Evolutionary conservation across 2,113 vertebrate species (phyloP).

Genomic region (Oreotrochilus melanogaster): DNA sequence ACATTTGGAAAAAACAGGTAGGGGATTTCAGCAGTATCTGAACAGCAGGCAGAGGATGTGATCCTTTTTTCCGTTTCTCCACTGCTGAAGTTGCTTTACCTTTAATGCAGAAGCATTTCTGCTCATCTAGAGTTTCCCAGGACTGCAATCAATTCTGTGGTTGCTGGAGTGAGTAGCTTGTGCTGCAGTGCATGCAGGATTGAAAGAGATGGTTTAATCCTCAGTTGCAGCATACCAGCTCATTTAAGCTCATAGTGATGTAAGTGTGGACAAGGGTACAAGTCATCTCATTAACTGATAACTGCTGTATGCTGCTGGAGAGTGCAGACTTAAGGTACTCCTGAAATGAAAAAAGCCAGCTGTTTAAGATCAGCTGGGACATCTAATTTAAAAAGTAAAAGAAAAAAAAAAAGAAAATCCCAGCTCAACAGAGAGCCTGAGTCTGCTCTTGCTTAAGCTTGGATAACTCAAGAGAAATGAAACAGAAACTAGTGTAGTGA

Average conservation of each 20-base stretch:
- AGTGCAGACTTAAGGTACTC: slow-evolving; percentile 30
- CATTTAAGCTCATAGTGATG: slow-evolving; percentile 2
- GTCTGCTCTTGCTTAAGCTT: background rate
- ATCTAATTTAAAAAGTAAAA: slow-evolving; percentile 40
- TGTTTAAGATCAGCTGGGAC: slow-evolving; percentile 51
- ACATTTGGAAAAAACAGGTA: background rate
- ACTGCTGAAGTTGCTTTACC: slow-evolving; percentile 5
- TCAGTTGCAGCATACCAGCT: slow-evolving; percentile 51
- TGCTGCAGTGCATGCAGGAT: slow-evolving; percentile 58
- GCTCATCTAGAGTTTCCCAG: slow-evolving; percentile 34
- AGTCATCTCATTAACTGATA: slow-evolving; percentile 70
- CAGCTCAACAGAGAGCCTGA: background rate
- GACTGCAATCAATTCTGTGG: background rate
- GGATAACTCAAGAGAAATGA: slow-evolving; percentile 3
- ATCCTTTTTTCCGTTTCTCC: slow-evolving; percentile 12
- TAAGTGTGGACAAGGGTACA: slow-evolving; percentile 57
- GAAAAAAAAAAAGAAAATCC: background rate
- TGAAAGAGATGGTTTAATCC: slow-evolving; percentile 38
- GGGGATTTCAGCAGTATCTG: background rate
- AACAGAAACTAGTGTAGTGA: slow-evolving; percentile 1
- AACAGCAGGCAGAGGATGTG: background rate
- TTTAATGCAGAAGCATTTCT: slow-evolving; percentile 9
- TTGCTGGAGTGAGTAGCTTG: slow-evolving; percentile 49
- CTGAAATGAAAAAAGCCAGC: slow-evolving; percentile 29
- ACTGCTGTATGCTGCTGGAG: slow-evolving; percentile 15